phyloP scores from a whole-genome alignment of 2,113 vertebrate species.

The Zapus hudsonius region DNA sequence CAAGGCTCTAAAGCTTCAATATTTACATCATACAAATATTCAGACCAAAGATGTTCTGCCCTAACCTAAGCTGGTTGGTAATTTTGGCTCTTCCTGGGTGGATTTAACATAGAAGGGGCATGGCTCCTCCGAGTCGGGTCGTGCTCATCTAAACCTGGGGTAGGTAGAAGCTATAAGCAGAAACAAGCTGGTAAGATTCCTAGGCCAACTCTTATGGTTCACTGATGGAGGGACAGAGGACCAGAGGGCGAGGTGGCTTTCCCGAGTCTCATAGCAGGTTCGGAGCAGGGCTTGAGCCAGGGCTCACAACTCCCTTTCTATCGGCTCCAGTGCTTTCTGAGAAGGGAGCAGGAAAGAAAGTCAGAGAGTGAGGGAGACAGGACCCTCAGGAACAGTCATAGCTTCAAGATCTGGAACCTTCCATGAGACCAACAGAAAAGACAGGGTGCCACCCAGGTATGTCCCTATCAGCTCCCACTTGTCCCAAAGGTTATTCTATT shows the following conservation, averaged over 20 bases:
- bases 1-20: not conserved
- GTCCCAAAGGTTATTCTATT: not conserved
- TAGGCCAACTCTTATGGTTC: not conserved
- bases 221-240: not conserved
- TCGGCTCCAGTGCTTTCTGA: not conserved
- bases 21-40: not conserved
- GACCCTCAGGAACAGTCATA: not conserved
- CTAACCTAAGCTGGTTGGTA: not conserved
- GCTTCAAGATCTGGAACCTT: not conserved
- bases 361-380: not conserved
- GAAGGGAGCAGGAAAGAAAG: not conserved
- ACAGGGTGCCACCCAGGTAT: not conserved
- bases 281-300: not conserved
- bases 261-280: not conserved
- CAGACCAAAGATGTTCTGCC: not conserved
- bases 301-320: not conserved
- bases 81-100: not conserved
- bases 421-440: not conserved
- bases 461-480: not conserved
- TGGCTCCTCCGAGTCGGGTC: not conserved
- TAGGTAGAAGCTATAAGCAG: not conserved
- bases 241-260: not conserved
- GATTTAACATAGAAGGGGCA: not conserved
- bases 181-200: not conserved
- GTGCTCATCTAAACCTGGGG: not conserved